These are phyloP conservation scores for Dipus sagitta DNA, from an alignment of 2,797 vertebrate species.

Conservation along the genomic window DNA sequence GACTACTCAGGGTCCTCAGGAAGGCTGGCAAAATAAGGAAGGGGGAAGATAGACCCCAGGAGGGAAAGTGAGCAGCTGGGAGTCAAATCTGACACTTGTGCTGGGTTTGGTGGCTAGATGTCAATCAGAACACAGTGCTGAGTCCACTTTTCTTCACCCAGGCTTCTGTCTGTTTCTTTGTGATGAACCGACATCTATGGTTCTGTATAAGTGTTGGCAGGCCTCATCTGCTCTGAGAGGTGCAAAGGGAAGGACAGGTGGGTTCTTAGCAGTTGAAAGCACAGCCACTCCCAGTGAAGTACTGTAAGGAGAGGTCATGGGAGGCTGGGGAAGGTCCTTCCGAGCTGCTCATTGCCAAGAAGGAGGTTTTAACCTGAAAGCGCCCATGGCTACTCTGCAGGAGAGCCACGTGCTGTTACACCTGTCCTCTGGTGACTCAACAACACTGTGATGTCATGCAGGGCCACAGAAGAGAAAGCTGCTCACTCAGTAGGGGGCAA, in stretches of 20 bases:
- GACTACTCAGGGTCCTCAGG: background rate
- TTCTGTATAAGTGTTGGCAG: background rate
- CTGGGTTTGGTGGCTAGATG: background rate
- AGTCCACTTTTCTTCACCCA: background rate
- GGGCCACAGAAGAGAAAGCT: background rate
- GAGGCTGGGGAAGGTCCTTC: accelerated
- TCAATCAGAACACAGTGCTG: background rate
- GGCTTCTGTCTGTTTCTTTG: background rate
- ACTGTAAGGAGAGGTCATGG: accelerated
- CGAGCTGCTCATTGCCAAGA: background rate
- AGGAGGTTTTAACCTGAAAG: background rate
- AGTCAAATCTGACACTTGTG: accelerated
- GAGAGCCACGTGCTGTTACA: background rate
- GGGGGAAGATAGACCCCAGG: accelerated
- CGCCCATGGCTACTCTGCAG: background rate
- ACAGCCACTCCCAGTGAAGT: background rate
- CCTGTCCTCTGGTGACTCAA: background rate
- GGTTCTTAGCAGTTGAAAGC: background rate
- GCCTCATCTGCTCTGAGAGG: background rate
- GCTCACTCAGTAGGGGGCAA: accelerated
- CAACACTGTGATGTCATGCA: background rate
- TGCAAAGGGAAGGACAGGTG: background rate
- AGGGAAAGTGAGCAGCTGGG: accelerated
- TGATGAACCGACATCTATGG: background rate
- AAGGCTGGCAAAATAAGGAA: background rate